Conservation (phyloP, 1,140 invertebrate species). For the Trypoxylus dichotomus region DNA sequence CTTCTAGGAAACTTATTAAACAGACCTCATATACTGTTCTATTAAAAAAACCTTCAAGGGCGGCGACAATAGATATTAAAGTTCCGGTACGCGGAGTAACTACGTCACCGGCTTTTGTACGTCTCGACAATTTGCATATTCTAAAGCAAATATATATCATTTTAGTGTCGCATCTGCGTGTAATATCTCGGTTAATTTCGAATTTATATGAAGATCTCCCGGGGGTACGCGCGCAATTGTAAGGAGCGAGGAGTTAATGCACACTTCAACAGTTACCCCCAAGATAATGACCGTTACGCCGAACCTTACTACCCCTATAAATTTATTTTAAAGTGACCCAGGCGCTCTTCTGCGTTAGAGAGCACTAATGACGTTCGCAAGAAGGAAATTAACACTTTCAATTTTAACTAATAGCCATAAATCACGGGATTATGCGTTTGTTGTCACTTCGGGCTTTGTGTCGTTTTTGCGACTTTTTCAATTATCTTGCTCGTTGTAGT, state of each 20-base stretch:
- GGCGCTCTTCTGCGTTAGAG: neutral
- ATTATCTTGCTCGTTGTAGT: neutral
- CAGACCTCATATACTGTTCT: no score
- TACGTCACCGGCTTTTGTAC: neutral
- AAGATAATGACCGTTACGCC: slow-evolving; percentile 13
- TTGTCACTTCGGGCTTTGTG: slow-evolving; percentile 6
- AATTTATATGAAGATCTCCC: slow-evolving; percentile 21
- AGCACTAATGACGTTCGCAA: slow-evolving; percentile 5
- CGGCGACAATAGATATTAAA: neutral
- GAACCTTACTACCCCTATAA: slow-evolving; percentile 22
- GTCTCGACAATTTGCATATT: slow-evolving; percentile 4
- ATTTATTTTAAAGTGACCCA: slow-evolving; percentile 21
- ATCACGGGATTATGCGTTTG: neutral
- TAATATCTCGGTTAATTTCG: slow-evolving; percentile 21
- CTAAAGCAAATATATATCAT: slow-evolving; percentile 7
- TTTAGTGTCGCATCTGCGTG: slow-evolving; percentile 9
- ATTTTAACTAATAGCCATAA: slow-evolving; percentile 13
- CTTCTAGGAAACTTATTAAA: no score
- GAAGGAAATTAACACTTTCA: slow-evolving; percentile 8
- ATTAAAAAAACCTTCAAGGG: neutral
- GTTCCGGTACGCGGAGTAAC: neutral
- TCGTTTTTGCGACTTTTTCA: slow-evolving; percentile 19
- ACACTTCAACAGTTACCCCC: slow-evolving; percentile 20
- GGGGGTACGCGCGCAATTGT: neutral
- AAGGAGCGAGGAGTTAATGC: neutral